Conservation (phyloP, 2,797 vertebrate species). For the Picus viridis region DNA sequence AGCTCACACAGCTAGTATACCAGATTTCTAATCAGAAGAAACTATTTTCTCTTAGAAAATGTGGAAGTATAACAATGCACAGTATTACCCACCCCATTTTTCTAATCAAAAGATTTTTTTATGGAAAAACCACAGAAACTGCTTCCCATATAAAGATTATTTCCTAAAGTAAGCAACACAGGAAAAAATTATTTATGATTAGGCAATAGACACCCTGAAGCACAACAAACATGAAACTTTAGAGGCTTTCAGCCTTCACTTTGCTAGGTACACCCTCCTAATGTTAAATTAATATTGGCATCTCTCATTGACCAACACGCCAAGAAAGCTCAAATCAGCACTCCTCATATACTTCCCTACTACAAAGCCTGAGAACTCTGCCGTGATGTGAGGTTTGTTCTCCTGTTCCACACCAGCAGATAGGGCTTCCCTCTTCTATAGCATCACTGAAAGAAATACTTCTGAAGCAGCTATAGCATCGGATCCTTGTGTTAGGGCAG, state of each 20-base stretch:
- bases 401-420: rapidly evolving
- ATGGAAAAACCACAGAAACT: background rate
- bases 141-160: background rate
- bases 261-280: background rate
- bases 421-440: background rate
- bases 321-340: background rate
- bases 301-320: background rate
- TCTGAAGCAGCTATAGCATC: background rate
- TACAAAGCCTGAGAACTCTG: rapidly evolving
- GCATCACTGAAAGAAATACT: background rate
- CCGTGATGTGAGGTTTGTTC: rapidly evolving
- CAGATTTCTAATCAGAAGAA: background rate
- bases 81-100: background rate
- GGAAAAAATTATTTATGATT: background rate
- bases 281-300: background rate
- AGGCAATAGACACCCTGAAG: background rate
- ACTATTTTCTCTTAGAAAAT: background rate
- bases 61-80: background rate
- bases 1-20: background rate
- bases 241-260: background rate
- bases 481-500: background rate
- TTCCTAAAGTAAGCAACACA: background rate
- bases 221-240: background rate
- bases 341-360: rapidly evolving
- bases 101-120: background rate